A percentile compares a stretch with the other conserved stretches of the same genome.
Conservation (phyloP, 2,113 vertebrate species). For the Clarias gariepinus region DNA sequence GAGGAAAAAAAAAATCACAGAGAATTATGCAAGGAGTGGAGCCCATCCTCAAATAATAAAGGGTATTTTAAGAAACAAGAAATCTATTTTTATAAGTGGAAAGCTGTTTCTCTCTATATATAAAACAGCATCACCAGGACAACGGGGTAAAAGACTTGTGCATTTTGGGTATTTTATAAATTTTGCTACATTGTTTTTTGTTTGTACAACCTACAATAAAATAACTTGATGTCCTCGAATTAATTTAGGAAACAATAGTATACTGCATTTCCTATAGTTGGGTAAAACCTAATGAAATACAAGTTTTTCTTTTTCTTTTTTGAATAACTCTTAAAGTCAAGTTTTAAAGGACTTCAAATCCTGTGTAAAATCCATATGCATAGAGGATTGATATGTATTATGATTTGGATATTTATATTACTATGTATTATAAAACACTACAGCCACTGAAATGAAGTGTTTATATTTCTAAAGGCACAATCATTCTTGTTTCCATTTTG, state of each 20-base stretch:
- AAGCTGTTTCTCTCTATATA: slow-evolving; percentile 44
- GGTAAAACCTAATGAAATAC: slow-evolving; percentile 56
- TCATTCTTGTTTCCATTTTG: slow-evolving; percentile 77
- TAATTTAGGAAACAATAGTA: slow-evolving; percentile 68
- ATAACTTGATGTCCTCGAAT: slow-evolving; percentile 58
- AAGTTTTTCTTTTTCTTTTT: slow-evolving; percentile 59
- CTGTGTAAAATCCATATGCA: slow-evolving; percentile 80
- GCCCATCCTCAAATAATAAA: slow-evolving; percentile 62
- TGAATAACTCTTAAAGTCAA: slow-evolving; percentile 72
- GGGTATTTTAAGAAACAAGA: slow-evolving; percentile 78
- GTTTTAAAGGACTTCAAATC: slow-evolving; percentile 77
- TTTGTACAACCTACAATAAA: slow-evolving; percentile 63
- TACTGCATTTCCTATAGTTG: slow-evolving; percentile 69
- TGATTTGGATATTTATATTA: slow-evolving; percentile 82
- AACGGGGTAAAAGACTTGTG: slow-evolving; percentile 51
- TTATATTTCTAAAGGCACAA: slow-evolving; percentile 80
- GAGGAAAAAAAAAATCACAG: slow-evolving; percentile 64
- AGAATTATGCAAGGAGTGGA: slow-evolving; percentile 71
- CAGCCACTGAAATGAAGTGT: slow-evolving; percentile 78
- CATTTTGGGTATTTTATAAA: slow-evolving; percentile 73
- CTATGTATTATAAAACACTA: slow-evolving; percentile 75
- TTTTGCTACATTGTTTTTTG: slow-evolving; percentile 67
- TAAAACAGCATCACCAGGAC: slow-evolving; percentile 50
- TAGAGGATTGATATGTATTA: slow-evolving; percentile 82
- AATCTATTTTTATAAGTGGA: slow-evolving; percentile 79